phyloP scores from a whole-genome alignment of 2,888 invertebrate species.

The Neoscelio sp. region DNA sequence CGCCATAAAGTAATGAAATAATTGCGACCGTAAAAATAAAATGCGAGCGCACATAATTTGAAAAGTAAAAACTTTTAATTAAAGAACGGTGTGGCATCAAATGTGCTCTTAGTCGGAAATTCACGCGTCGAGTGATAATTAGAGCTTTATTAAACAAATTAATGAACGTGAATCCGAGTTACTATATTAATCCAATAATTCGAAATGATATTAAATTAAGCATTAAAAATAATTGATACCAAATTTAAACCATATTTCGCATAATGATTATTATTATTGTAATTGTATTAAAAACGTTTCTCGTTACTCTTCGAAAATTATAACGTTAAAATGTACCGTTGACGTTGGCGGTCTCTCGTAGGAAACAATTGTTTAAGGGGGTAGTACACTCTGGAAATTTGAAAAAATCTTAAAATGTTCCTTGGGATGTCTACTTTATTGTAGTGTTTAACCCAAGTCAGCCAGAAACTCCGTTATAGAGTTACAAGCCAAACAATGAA shows the following conservation, averaged over 20 bases:
- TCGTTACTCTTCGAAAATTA: background rate
- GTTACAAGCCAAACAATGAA: too few relatives aligned
- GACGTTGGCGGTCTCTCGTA: too few relatives aligned
- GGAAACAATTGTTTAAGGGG: too few relatives aligned
- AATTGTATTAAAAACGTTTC: background rate
- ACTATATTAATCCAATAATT: slow-evolving; percentile 7
- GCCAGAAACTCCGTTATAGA: too few relatives aligned
- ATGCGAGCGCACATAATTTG: slow-evolving; percentile 7
- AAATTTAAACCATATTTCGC: too few relatives aligned
- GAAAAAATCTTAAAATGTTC: too few relatives aligned
- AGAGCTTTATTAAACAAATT: slow-evolving; percentile 30
- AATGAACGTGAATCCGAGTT: background rate
- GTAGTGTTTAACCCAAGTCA: too few relatives aligned
- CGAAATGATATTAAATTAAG: background rate
- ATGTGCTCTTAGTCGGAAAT: background rate
- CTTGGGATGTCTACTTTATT: too few relatives aligned
- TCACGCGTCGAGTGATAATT: slow-evolving; percentile 11
- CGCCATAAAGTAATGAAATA: slow-evolving; percentile 21
- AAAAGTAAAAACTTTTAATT: slow-evolving; percentile 20
- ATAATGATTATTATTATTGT: too few relatives aligned
- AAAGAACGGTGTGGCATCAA: slow-evolving; percentile 14
- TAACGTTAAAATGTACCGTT: too few relatives aligned
- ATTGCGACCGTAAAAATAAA: slow-evolving; percentile 10
- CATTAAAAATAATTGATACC: background rate
- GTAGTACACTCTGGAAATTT: too few relatives aligned